phyloP scores from a whole-genome alignment of 2,797 vertebrate genomes.

The Choloepus didactylus region DNA sequence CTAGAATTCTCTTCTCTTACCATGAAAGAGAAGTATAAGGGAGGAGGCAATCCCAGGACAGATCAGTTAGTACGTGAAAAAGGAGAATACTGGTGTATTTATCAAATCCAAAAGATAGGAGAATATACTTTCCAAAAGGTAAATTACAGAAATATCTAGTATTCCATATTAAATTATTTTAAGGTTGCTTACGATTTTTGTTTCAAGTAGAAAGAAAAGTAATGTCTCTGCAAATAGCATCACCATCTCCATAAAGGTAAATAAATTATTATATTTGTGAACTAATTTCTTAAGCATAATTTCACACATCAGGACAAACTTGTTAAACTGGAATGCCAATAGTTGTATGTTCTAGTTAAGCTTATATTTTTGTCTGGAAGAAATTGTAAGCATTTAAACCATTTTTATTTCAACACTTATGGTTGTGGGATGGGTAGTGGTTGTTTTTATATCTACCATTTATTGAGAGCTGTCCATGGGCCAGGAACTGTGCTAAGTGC shows the following conservation, averaged over 20 bases:
- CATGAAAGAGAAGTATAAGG: not conserved
- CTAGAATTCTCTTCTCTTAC: not conserved
- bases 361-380: not conserved
- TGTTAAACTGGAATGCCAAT: conserved; percentile 3
- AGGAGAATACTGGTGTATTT: not conserved
- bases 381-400: not conserved
- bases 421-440: not conserved
- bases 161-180: not conserved
- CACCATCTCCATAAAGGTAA: conserved; percentile 15
- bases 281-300: not conserved
- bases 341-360: not conserved
- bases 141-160: not conserved
- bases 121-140: not conserved
- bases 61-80: not conserved
- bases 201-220: conserved; percentile 37
- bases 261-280: conserved; percentile 18
- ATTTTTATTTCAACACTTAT: conserved; percentile 13
- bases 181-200: not conserved
- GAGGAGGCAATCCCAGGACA: not conserved
- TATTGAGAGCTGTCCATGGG: not conserved
- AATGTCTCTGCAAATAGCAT: conserved; percentile 27
- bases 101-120: not conserved
- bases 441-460: not conserved
- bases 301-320: conserved; percentile 1
- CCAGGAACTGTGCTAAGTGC: not conserved